Conservation (phyloP, 2,797 vertebrate genomes). For the Clarias fuscus region DNA sequence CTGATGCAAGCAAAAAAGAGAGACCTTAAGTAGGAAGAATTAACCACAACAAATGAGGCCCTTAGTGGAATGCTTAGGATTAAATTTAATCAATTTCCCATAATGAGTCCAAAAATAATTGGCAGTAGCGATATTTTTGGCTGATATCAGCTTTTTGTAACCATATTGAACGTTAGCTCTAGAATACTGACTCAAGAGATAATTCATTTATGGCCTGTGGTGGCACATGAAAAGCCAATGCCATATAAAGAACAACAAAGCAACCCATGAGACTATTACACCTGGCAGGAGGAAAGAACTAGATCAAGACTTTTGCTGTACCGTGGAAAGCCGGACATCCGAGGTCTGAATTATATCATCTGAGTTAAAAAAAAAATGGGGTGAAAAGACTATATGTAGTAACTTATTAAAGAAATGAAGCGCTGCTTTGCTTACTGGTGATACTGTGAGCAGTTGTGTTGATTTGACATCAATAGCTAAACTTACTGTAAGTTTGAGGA, state of each 20-base stretch:
- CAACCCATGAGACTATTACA: neutral
- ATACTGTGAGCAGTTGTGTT: neutral
- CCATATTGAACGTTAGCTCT: constrained; percentile 16
- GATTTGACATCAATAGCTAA: neutral
- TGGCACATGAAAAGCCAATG: constrained; percentile 21
- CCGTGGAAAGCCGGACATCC: neutral
- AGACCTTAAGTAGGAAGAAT: constrained; percentile 52
- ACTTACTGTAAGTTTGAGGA: neutral
- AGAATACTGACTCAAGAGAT: constrained; percentile 13
- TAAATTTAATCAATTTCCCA: constrained; percentile 51
- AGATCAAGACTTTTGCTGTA: neutral
- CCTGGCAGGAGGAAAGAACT: neutral
- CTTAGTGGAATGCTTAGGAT: constrained; percentile 44
- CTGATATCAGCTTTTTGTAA: constrained; percentile 42
- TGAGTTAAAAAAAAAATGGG: neutral
- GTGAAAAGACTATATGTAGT: neutral
- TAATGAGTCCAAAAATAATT: constrained; percentile 44
- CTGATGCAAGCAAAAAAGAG: constrained; percentile 51
- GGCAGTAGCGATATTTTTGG: constrained; percentile 38
- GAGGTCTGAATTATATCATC: neutral
- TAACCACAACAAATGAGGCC: constrained; percentile 49
- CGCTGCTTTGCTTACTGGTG: neutral
- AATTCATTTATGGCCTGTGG: constrained; percentile 25
- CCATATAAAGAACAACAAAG: constrained; percentile 21
- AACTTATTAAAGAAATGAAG: neutral